Evolutionary conservation across 2,797 vertebrate species (phyloP).

Genomic region (Clarias laeviceps): DNA sequence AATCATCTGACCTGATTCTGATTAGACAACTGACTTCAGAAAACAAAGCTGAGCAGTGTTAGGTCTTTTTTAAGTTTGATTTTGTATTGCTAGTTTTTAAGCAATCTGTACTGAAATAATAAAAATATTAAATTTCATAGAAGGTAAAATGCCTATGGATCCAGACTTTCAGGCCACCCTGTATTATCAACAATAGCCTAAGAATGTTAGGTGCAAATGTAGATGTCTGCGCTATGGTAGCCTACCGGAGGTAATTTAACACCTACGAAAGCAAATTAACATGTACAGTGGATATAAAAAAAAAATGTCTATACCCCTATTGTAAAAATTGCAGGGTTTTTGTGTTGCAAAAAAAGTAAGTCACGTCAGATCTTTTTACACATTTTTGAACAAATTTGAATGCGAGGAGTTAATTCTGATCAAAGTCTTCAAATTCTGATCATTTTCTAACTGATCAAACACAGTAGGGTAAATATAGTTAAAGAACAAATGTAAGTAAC

Average conservation of each 20-base stretch:
- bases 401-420: background rate
- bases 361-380: background rate
- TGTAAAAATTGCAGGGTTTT: background rate
- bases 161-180: no score
- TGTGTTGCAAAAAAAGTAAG: background rate
- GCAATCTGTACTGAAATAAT: no score
- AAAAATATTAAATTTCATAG: no score
- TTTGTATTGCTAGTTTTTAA: no score
- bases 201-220: background rate
- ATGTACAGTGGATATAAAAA: slow-evolving; percentile 3
- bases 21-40: no score
- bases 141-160: no score
- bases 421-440: no score
- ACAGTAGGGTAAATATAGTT: background rate
- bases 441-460: background rate
- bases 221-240: background rate
- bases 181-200: background rate
- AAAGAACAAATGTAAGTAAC: background rate
- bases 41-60: no score
- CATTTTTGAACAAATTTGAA: background rate
- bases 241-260: slow-evolving; percentile 9
- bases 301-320: background rate
- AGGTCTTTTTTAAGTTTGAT: no score
- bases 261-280: background rate
- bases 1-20: no score